Percentiles rank a stretch among this genome's conserved stretches.
These are phyloP conservation scores for Hoplostethus atlanticus DNA, from an alignment of 2,797 vertebrate genomes.

Conservation along the genomic window DNA sequence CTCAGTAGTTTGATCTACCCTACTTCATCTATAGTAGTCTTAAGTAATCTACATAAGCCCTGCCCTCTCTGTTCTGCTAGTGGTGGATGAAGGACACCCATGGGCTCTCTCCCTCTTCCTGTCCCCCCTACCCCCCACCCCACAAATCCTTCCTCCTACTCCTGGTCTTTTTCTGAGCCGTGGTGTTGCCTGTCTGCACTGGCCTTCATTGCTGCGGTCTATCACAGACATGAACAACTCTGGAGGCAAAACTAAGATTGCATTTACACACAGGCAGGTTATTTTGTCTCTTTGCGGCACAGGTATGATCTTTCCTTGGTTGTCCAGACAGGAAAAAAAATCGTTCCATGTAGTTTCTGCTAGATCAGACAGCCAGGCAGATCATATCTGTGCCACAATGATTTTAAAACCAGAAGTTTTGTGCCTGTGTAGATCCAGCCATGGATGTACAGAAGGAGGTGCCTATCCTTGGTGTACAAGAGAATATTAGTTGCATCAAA, in stretches of 20 bases:
- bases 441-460: slow-evolving; percentile 31
- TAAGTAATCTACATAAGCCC: not conserved
- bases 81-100: slow-evolving; percentile 57
- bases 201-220: slow-evolving; percentile 92
- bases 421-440: slow-evolving; percentile 35
- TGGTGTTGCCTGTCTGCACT: slow-evolving; percentile 97
- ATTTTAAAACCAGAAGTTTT: slow-evolving; percentile 29
- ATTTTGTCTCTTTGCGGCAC: slow-evolving; percentile 38
- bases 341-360: slow-evolving; percentile 50
- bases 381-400: slow-evolving; percentile 62
- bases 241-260: slow-evolving; percentile 14
- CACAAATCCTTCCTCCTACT: not conserved
- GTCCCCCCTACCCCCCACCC: not conserved
- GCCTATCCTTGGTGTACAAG: slow-evolving; percentile 28
- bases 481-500: slow-evolving; percentile 48
- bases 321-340: slow-evolving; percentile 41
- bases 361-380: slow-evolving; percentile 51
- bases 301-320: slow-evolving; percentile 51
- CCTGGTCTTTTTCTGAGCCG: slow-evolving; percentile 87
- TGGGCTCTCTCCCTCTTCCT: slow-evolving; percentile 76
- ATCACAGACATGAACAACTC: slow-evolving; percentile 34
- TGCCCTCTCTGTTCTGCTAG: slow-evolving; percentile 37
- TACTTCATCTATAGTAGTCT: not conserved
- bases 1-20: not conserved
- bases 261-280: not conserved